Conservation (phyloP, 2,888 invertebrate genomes). For the Alsophila aescularia region DNA sequence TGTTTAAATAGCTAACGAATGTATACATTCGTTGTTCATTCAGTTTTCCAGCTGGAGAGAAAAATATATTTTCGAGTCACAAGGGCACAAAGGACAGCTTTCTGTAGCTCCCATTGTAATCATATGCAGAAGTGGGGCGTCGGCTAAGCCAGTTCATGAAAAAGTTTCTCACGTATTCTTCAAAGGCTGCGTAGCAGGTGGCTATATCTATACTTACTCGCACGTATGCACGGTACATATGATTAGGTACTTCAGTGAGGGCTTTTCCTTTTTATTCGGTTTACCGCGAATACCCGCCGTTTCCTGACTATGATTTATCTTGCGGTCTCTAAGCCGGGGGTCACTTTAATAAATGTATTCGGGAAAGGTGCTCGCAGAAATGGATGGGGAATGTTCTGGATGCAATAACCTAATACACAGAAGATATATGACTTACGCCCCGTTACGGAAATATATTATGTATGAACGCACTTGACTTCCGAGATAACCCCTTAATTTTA, state of each 20-base stretch:
- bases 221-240: conserved; percentile 27
- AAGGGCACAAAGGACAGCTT: neutral
- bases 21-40: neutral
- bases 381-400: conserved; percentile 71
- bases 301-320: conserved; percentile 83
- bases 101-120: conserved; percentile 16
- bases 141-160: conserved; percentile 14
- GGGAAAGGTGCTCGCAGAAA: conserved; percentile 73
- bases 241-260: conserved; percentile 51
- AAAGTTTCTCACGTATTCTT: conserved; percentile 20
- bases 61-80: neutral
- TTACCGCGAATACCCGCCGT: conserved; percentile 69
- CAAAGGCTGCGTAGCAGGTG: conserved; percentile 29
- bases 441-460: conserved; percentile 41
- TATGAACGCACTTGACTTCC: conserved; percentile 31
- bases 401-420: conserved; percentile 72
- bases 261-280: conserved; percentile 70
- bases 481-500: conserved; percentile 32
- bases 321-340: conserved; percentile 75
- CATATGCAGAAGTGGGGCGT: conserved; percentile 21
- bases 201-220: conserved; percentile 12
- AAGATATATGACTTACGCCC: conserved; percentile 53
- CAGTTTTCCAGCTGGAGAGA: neutral
- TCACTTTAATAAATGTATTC: conserved; percentile 83
- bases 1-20: neutral